phyloP scores from a whole-genome alignment of 2,888 invertebrate genomes.

The Antheraea yamamai region DNA sequence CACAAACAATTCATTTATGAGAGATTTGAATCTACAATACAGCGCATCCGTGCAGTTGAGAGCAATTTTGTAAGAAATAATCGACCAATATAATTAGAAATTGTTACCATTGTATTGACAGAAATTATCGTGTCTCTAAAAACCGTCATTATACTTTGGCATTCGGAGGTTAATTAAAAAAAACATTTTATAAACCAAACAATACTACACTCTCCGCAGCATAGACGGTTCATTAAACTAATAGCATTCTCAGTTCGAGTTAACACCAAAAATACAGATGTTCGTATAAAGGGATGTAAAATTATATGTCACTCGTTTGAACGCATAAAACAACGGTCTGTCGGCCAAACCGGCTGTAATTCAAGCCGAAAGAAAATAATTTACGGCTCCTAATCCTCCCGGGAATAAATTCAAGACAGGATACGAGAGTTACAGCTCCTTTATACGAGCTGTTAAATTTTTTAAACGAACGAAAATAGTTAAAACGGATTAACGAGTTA shows the following conservation, averaged over 20 bases:
- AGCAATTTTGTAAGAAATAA: too few species aligned
- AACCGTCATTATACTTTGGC: neutral
- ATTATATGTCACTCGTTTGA: conserved; percentile 59
- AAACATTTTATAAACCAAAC: neutral
- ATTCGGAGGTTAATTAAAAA: neutral
- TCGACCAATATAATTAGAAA: too few species aligned
- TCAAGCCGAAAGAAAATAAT: conserved; percentile 70
- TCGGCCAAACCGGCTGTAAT: conserved; percentile 60
- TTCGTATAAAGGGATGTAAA: conserved; percentile 44
- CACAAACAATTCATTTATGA: too few species aligned
- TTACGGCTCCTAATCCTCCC: conserved; percentile 65
- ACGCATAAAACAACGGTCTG: conserved; percentile 65
- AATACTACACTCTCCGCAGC: neutral
- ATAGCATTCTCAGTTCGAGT: conserved; percentile 31
- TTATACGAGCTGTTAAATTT: conserved; percentile 59
- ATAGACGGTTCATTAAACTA: conserved; percentile 37
- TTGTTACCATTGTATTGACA: neutral
- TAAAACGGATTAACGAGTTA: conserved; percentile 31
- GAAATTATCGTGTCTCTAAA: neutral
- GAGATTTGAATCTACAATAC: too few species aligned
- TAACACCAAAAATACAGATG: conserved; percentile 36
- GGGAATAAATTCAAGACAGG: conserved; percentile 64
- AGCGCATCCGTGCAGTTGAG: too few species aligned
- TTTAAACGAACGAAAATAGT: conserved; percentile 57
- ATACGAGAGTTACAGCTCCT: conserved; percentile 57